Conservation (phyloP, 2,797 vertebrate genomes). For the Cirrhinus molitorella region DNA sequence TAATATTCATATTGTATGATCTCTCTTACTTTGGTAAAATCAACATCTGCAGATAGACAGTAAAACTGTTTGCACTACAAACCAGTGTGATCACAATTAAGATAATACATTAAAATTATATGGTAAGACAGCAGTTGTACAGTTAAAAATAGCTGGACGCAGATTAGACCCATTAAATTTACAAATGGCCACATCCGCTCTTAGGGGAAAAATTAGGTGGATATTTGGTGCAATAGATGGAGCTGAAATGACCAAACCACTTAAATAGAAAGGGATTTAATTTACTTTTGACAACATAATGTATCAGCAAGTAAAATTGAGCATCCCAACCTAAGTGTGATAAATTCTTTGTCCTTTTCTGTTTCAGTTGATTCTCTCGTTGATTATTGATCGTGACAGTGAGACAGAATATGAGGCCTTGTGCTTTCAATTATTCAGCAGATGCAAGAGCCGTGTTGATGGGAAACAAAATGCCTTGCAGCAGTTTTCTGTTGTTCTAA, state of each 20-base stretch:
- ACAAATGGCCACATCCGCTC: too few species aligned
- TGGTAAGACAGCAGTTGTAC: too few species aligned
- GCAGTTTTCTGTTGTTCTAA: conserved; percentile 9
- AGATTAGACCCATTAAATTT: too few species aligned
- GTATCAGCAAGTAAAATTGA: background rate
- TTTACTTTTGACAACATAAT: background rate
- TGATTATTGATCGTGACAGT: conserved; percentile 13
- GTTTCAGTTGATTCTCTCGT: background rate
- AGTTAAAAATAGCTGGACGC: too few species aligned
- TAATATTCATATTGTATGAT: too few species aligned
- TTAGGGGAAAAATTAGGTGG: too few species aligned
- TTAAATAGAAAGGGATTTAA: background rate
- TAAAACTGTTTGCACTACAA: too few species aligned
- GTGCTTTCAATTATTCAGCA: conserved; percentile 8
- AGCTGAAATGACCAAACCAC: background rate
- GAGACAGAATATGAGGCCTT: background rate
- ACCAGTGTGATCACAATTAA: too few species aligned
- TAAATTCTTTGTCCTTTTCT: background rate
- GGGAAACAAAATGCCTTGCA: conserved; percentile 9
- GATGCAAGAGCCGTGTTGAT: conserved; percentile 3
- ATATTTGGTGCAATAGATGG: background rate
- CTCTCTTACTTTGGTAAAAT: too few species aligned
- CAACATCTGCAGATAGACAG: too few species aligned
- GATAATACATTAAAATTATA: too few species aligned
- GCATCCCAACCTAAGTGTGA: background rate